Percentiles rank a stretch among this genome's conserved stretches.
phyloP scores from a whole-genome alignment of 2,113 vertebrate species.

The Heterocephalus glaber region DNA sequence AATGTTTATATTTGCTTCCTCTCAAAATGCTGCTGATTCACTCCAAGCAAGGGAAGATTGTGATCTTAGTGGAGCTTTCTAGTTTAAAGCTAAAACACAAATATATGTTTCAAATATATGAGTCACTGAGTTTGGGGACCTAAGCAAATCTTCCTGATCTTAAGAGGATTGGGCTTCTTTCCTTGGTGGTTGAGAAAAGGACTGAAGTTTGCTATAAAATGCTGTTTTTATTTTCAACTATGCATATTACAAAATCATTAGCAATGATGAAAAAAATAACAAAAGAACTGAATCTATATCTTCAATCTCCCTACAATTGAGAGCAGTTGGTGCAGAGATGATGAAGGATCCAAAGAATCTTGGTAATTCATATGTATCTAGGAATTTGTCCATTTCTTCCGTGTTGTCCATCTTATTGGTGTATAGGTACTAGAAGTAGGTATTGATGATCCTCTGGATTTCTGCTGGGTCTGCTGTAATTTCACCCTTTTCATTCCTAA shows the following conservation, averaged over 20 bases:
- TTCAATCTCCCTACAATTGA: background rate
- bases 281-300: conserved; percentile 29
- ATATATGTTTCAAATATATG: conserved; percentile 49
- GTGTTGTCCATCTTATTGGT: too few relatives aligned
- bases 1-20: conserved; percentile 56
- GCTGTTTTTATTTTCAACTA: conserved; percentile 32
- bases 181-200: conserved; percentile 5
- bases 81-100: conserved; percentile 58
- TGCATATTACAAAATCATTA: conserved; percentile 23
- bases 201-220: conserved; percentile 53
- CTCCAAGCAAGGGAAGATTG: conserved; percentile 52
- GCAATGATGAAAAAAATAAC: background rate
- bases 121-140: conserved; percentile 43
- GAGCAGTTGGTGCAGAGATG: background rate
- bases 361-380: too few relatives aligned
- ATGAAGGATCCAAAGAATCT: background rate
- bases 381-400: too few relatives aligned
- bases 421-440: too few relatives aligned
- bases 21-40: conserved; percentile 58
- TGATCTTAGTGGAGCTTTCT: conserved; percentile 44
- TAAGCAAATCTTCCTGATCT: conserved; percentile 44
- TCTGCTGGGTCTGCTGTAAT: too few relatives aligned
- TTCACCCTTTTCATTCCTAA: too few relatives aligned
- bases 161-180: background rate
- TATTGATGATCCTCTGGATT: too few relatives aligned